Conservation (phyloP, 1,140 invertebrate species). For the Drosophila guanche region DNA sequence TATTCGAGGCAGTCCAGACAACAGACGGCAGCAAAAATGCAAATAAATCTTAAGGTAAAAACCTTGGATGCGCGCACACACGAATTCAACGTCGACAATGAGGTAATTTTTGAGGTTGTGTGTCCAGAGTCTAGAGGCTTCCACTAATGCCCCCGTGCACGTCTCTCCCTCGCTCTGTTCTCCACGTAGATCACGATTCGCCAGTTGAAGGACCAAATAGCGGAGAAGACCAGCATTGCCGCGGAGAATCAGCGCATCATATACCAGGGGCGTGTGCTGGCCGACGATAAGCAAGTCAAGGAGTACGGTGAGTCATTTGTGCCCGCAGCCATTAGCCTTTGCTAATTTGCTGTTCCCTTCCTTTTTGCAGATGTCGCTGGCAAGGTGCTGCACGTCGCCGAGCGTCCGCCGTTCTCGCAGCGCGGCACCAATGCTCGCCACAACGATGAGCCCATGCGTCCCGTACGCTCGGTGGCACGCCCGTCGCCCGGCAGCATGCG, state of each 20-base stretch:
- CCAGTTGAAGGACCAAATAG: conserved; percentile 94
- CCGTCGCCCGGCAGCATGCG: conserved; percentile 68
- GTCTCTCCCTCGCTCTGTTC: conserved; percentile 5
- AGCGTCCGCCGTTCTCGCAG: conserved; percentile 88
- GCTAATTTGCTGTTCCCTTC: not conserved
- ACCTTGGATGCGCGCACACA: conserved; percentile 97
- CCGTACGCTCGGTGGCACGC: conserved; percentile 67
- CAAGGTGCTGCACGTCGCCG: conserved; percentile 97
- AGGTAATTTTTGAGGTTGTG: conserved; percentile 87
- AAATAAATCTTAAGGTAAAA: conserved; percentile 95
- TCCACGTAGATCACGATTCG: conserved; percentile 90
- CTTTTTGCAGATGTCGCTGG: conserved; percentile 91
- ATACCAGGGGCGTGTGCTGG: conserved; percentile 95
- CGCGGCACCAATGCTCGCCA: conserved; percentile 71
- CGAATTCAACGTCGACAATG: conserved; percentile 92
- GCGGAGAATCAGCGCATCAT: conserved; percentile 94
- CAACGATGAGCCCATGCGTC: conserved; percentile 79
- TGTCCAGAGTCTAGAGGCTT: conserved; percentile 29
- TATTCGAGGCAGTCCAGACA: conserved; percentile 42
- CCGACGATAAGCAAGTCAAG: conserved; percentile 94
- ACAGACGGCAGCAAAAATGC: conserved; percentile 83
- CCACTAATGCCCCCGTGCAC: conserved; percentile 1
- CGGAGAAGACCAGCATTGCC: conserved; percentile 89
- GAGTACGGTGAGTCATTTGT: conserved; percentile 90
- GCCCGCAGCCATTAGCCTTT: not conserved